Evolutionary conservation across 1,140 invertebrate genomes (phyloP).

Genomic region (Bombus sibiricus): DNA sequence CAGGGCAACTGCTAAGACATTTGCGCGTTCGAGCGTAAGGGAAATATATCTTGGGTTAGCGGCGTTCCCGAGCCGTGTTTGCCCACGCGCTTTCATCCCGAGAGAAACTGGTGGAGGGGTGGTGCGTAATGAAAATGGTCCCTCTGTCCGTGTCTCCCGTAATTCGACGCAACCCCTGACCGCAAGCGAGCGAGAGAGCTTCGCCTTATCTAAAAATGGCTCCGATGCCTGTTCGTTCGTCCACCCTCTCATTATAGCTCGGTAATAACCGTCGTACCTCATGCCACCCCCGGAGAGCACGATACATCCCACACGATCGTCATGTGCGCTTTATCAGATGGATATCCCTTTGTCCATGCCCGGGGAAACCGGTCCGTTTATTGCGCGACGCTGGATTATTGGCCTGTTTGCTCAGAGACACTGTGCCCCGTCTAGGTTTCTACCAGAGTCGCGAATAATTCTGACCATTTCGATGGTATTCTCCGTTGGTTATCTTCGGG

Average conservation of each 20-base stretch:
- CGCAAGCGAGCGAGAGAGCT: slow-evolving; percentile 48
- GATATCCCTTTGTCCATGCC: slow-evolving; percentile 27
- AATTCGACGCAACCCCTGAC: slow-evolving; percentile 75
- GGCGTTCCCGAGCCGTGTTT: slow-evolving; percentile 23
- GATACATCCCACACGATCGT: slow-evolving; percentile 35
- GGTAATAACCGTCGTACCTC: slow-evolving; percentile 58
- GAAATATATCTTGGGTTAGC: slow-evolving; percentile 52
- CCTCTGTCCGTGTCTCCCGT: slow-evolving; percentile 56
- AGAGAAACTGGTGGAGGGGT: slow-evolving; percentile 39
- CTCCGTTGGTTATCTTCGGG: too few relatives aligned
- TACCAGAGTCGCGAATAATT: not conserved
- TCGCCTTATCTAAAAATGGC: slow-evolving; percentile 74
- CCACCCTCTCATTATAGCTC: slow-evolving; percentile 60
- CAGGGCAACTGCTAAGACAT: slow-evolving; percentile 33
- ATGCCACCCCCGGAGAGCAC: not conserved
- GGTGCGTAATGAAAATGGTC: slow-evolving; percentile 75
- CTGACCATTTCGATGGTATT: not conserved
- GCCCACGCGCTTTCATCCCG: slow-evolving; percentile 23
- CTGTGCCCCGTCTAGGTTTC: not conserved
- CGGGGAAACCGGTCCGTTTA: slow-evolving; percentile 22
- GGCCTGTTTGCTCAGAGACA: slow-evolving; percentile 18
- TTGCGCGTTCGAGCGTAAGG: slow-evolving; percentile 41
- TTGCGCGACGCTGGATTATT: slow-evolving; percentile 31
- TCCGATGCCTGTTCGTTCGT: slow-evolving; percentile 25
- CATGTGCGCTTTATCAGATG: slow-evolving; percentile 41